Base-by-base conservation (phyloP, 2,888 invertebrate species). In the Exocentrus adspersus region DNA sequence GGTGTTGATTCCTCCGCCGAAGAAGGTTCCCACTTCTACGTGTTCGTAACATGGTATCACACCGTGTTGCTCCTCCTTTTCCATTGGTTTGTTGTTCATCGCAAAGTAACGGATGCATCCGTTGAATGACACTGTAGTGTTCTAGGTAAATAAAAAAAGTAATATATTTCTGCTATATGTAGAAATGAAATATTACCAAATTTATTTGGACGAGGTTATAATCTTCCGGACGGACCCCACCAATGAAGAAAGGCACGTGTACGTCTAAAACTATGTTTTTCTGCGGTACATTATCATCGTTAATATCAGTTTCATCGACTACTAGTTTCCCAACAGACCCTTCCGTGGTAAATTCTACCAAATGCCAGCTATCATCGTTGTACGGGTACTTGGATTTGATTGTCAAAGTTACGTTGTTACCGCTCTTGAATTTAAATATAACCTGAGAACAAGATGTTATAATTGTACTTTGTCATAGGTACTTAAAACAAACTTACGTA, bases 11-110 rank as follows among this genome's bases (percentile, higher is more conserved):
- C 89, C 88, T 1, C 90, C 88, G 45, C 89, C 90, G 84, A 97
- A 96, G 89, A 92, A 97, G 0, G 92, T 86, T 2, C 97, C 97
- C 2, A 84, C 81, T 79, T 95, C 94, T 12, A 93, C 89, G 64
- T 89, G 86, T 62, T 91, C 90, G 0, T 90, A 90, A 80, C 97
- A 97, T 0, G 92, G 90, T 19, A 92, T 87, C 0, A 93, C 89
- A 42, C 90, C 90, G 58, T 87, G 83, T 9, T 83, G 78, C 0
- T 84, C 81, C 0, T 91, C 87, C 37, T 87, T 86, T 0, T 88
- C 88, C 58, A 94, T 85, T 0, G 85, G 84, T 68, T 87, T 86
- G 9, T 87, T 88, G 76, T 92, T 91, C 84, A 93, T 87, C 79
- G 86, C 85, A 61, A 95, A 87, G 48, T 93, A 90, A 56, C 89